These are phyloP conservation scores for Eublepharis macularius DNA, from an alignment of 2,113 vertebrate genomes.

Conservation along the genomic window DNA sequence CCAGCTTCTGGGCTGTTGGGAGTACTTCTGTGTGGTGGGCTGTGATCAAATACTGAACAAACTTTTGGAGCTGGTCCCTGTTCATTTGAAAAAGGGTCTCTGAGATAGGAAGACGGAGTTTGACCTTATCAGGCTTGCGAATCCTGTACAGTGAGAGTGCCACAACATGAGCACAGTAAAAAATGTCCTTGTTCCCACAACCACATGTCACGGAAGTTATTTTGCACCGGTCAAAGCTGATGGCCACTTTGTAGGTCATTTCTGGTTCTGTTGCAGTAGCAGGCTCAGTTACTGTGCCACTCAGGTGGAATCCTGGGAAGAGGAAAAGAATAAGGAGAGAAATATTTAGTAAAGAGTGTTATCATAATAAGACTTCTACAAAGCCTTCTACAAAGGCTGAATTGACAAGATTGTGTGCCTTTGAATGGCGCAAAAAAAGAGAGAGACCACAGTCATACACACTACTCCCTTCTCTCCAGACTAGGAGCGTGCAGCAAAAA, in stretches of 20 bases:
- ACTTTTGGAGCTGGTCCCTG: slow-evolving; percentile 98
- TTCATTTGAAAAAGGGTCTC: slow-evolving; percentile 99
- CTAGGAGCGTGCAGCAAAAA: no score
- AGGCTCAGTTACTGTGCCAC: slow-evolving; percentile 92
- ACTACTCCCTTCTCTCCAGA: neutral
- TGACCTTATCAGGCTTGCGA: slow-evolving; percentile 97
- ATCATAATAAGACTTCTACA: neutral
- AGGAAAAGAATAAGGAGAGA: neutral
- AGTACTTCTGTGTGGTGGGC: slow-evolving; percentile 98
- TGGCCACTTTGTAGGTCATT: slow-evolving; percentile 94
- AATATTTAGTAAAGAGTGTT: neutral
- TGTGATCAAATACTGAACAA: slow-evolving; percentile 98
- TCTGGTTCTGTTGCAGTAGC: slow-evolving; percentile 89
- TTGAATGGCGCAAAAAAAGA: neutral
- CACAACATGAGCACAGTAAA: slow-evolving; percentile 98
- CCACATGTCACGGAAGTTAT: slow-evolving; percentile 98
- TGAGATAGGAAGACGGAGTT: slow-evolving; percentile 97
- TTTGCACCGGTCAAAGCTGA: slow-evolving; percentile 99
- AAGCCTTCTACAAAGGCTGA: neutral
- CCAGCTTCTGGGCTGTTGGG: slow-evolving; percentile 96
- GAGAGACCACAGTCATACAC: neutral
- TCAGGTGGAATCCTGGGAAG: slow-evolving; percentile 93
- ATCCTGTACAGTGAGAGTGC: slow-evolving; percentile 97
- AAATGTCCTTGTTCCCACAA: slow-evolving; percentile 97
- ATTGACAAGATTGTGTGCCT: rapidly evolving